Conservation (phyloP, 2,113 vertebrate species). For the Hymenochirus boettgeri region DNA sequence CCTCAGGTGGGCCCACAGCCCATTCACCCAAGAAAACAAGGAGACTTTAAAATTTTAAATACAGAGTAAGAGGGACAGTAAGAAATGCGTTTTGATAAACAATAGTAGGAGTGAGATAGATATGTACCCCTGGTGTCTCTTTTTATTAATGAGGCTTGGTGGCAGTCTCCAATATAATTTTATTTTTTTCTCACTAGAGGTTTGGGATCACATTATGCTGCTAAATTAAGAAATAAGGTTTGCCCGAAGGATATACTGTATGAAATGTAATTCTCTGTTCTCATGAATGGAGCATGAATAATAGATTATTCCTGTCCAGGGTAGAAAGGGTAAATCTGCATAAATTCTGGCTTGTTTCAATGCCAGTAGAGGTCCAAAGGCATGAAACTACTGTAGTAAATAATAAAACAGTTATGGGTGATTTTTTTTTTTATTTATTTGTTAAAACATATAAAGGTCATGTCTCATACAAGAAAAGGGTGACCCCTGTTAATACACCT, state of each 20-base stretch:
- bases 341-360: neutral
- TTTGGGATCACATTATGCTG: neutral
- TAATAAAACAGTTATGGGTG: neutral
- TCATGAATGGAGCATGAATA: neutral
- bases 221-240: neutral
- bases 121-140: too few relatives aligned
- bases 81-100: too few relatives aligned
- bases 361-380: neutral
- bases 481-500: neutral
- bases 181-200: neutral
- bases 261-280: neutral
- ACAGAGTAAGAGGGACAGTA: too few relatives aligned
- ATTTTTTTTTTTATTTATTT: constrained; percentile 5
- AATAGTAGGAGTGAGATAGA: too few relatives aligned
- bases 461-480: constrained; percentile 14
- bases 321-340: neutral
- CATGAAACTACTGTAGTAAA: constrained; percentile 9
- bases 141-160: too few relatives aligned
- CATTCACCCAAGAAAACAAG: too few relatives aligned
- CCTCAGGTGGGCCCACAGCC: too few relatives aligned
- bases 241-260: neutral
- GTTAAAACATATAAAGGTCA: constrained; percentile 25
- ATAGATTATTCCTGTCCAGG: neutral
- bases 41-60: too few relatives aligned
- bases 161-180: neutral